Evolutionary conservation across 2,797 vertebrate species (phyloP).

Genomic region (Danio choprae): DNA sequence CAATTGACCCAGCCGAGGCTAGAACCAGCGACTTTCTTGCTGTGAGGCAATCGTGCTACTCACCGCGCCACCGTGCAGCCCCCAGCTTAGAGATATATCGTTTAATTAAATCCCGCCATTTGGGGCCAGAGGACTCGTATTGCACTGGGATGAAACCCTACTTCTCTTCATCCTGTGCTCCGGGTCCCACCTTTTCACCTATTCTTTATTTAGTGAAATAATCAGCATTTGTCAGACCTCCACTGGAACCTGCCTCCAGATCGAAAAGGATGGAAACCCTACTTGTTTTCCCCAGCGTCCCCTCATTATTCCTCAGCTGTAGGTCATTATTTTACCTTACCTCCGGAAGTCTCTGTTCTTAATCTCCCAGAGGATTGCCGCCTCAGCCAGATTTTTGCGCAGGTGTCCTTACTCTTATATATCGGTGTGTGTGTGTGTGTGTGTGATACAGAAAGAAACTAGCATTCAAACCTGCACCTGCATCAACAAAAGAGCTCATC

Average conservation of each 20-base stretch:
- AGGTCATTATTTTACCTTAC: slow-evolving; percentile 30
- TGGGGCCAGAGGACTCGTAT: neutral
- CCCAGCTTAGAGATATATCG: neutral
- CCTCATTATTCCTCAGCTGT: slow-evolving; percentile 8
- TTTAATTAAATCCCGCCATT: slow-evolving; percentile 5
- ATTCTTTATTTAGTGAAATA: neutral
- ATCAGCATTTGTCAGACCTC: slow-evolving; percentile 1
- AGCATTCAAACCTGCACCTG: neutral
- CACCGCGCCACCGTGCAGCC: too few species aligned
- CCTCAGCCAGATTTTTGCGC: neutral
- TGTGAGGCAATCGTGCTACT: too few species aligned
- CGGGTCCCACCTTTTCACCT: neutral
- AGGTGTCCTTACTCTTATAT: neutral
- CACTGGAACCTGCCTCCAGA: neutral
- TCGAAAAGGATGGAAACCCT: neutral
- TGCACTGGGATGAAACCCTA: neutral
- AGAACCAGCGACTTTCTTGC: too few species aligned
- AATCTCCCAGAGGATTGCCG: neutral
- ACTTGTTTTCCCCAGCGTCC: neutral
- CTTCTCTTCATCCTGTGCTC: neutral
- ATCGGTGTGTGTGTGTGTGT: neutral
- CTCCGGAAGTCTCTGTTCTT: neutral
- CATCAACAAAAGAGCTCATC: neutral
- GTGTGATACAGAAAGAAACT: neutral
- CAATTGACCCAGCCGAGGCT: too few species aligned